phyloP scores from a whole-genome alignment of 2,797 vertebrate species.

The Pyrocephalus nanus region DNA sequence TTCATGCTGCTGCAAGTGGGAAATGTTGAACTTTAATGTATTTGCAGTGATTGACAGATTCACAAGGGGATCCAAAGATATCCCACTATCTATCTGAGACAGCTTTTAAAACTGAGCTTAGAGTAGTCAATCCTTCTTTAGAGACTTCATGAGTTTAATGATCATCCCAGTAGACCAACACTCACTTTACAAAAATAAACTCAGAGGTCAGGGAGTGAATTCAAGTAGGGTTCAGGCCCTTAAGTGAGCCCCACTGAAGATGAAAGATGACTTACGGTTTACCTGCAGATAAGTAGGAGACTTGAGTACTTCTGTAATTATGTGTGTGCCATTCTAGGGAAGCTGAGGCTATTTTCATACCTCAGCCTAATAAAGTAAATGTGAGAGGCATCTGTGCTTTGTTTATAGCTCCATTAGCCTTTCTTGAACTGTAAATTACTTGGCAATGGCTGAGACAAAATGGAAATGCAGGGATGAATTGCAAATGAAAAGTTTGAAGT shows the following conservation, averaged over 20 bases:
- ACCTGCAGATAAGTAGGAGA: background rate
- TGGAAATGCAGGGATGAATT: conserved; percentile 5
- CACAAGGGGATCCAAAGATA: background rate
- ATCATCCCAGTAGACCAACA: background rate
- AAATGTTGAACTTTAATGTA: background rate
- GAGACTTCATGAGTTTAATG: background rate
- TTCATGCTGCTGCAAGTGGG: background rate
- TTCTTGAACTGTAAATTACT: conserved; percentile 69
- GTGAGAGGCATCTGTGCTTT: conserved; percentile 55
- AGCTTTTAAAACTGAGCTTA: background rate
- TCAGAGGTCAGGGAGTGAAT: background rate
- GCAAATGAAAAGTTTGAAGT: conserved; percentile 17
- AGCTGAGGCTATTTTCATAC: conserved; percentile 53
- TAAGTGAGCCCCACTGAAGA: background rate
- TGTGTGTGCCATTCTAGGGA: background rate
- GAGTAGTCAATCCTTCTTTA: background rate
- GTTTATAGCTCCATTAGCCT: conserved; percentile 65
- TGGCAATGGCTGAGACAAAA: conserved; percentile 39
- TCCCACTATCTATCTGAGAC: background rate
- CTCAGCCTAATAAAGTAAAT: conserved; percentile 47
- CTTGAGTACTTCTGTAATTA: background rate
- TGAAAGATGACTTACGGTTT: background rate
- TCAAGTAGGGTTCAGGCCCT: background rate
- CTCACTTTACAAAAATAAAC: background rate
- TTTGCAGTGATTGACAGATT: background rate